Evolutionary conservation across 2,797 vertebrate genomes (phyloP).

Genomic region (Clarias platycephalus): DNA sequence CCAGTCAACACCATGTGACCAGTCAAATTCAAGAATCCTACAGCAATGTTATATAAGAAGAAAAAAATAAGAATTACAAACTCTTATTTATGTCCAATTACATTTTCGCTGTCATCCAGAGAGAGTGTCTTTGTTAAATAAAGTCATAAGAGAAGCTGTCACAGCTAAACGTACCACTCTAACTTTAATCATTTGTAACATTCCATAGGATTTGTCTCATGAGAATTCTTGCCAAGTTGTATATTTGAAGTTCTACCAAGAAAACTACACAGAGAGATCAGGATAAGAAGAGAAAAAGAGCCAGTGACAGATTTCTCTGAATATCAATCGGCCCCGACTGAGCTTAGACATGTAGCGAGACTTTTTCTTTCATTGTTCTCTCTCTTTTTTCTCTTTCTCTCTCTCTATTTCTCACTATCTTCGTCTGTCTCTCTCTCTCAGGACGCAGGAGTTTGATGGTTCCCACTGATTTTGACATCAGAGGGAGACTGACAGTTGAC

Average conservation of each 20-base stretch:
- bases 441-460: conserved; percentile 54
- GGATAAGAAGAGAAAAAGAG: conserved; percentile 23
- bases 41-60: background rate
- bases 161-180: background rate
- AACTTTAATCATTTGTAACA: background rate
- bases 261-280: conserved; percentile 31
- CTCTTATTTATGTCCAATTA: background rate
- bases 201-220: conserved; percentile 5
- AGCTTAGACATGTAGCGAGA: conserved; percentile 47
- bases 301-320: conserved; percentile 44
- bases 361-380: conserved; percentile 51
- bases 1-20: background rate
- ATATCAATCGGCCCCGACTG: conserved; percentile 48
- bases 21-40: background rate
- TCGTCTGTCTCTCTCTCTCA: conserved; percentile 49
- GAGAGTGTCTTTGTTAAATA: background rate
- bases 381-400: conserved; percentile 47
- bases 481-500: conserved; percentile 81
- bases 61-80: background rate
- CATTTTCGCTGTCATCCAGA: background rate
- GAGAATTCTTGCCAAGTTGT: conserved; percentile 9
- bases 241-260: conserved; percentile 11
- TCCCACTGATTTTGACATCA: conserved; percentile 60
- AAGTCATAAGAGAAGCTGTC: background rate
- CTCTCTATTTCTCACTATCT: conserved; percentile 48